Percentiles rank a stretch among this genome's conserved stretches.
Evolutionary conservation across 2,113 vertebrate species (phyloP).

Genomic region (Periophthalmodon schlosseri): DNA sequence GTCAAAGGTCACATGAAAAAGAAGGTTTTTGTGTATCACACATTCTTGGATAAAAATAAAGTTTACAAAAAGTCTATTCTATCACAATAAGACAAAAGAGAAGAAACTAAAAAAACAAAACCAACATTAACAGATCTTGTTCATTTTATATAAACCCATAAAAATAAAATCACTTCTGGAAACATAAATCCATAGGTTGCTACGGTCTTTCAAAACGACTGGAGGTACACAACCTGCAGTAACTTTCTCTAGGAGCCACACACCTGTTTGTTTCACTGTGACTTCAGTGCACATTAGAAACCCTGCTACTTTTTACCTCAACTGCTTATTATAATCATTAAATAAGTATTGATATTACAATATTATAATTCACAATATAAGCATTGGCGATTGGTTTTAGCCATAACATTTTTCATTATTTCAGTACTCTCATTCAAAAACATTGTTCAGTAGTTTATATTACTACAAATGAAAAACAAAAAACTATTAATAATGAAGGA

Average conservation of each 20-base stretch:
- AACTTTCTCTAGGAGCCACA: not conserved
- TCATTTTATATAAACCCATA: slow-evolving; percentile 3
- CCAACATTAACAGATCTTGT: not conserved
- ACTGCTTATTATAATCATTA: not conserved
- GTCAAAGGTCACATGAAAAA: not conserved
- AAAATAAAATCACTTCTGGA: not conserved
- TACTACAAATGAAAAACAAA: not conserved
- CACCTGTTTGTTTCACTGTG: not conserved
- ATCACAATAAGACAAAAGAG: not conserved
- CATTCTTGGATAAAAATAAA: not conserved
- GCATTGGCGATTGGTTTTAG: not conserved
- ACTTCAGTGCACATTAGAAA: not conserved
- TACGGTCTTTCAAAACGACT: not conserved
- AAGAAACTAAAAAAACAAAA: not conserved
- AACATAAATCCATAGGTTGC: not conserved
- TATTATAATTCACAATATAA: not conserved
- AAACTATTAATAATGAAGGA: not conserved
- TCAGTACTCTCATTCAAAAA: not conserved
- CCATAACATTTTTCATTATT: not conserved
- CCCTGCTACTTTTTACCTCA: not conserved
- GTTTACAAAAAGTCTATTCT: slow-evolving; percentile 1
- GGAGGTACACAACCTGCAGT: not conserved
- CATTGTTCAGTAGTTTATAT: not conserved
- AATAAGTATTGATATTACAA: not conserved
- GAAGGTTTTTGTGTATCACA: not conserved